Percentiles rank a stretch among this genome's conserved stretches.
Conservation (phyloP, 2,113 vertebrate genomes). For the Lathamus discolor region DNA sequence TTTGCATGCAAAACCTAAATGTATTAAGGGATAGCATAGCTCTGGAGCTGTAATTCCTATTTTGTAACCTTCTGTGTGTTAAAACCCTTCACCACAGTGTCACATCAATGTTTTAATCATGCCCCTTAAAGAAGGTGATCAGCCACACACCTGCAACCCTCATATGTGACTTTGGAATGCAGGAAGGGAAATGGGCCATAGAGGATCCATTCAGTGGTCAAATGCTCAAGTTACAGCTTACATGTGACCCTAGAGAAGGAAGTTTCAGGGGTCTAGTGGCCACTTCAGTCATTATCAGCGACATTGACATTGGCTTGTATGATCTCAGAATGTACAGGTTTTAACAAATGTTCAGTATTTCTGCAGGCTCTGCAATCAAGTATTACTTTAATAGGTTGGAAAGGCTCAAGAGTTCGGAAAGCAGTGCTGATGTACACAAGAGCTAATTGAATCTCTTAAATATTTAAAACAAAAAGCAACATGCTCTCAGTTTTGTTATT, state of each 20-base stretch:
- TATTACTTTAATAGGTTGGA: not conserved
- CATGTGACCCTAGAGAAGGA: not conserved
- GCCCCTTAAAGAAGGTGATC: not conserved
- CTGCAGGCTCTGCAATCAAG: constrained; percentile 30
- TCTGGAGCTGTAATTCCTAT: not conserved
- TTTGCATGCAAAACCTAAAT: constrained; percentile 30
- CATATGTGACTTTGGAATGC: not conserved
- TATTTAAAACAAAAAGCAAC: not conserved
- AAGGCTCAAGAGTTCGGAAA: not conserved
- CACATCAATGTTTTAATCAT: not conserved
- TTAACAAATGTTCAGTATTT: constrained; percentile 33
- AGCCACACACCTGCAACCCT: not conserved
- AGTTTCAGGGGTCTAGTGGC: not conserved
- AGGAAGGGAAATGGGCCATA: not conserved
- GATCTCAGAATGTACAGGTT: not conserved
- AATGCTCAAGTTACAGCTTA: not conserved
- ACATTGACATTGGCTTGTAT: not conserved
- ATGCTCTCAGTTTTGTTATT: not conserved
- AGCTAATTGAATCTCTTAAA: not conserved
- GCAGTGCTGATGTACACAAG: not conserved
- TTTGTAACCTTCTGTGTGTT: not conserved
- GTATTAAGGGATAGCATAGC: not conserved
- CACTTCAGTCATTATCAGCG: not conserved
- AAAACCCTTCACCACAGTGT: not conserved
- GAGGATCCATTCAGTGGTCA: not conserved